Conservation (phyloP, 1,140 invertebrate species). For the Brachionus manjavacas region DNA sequence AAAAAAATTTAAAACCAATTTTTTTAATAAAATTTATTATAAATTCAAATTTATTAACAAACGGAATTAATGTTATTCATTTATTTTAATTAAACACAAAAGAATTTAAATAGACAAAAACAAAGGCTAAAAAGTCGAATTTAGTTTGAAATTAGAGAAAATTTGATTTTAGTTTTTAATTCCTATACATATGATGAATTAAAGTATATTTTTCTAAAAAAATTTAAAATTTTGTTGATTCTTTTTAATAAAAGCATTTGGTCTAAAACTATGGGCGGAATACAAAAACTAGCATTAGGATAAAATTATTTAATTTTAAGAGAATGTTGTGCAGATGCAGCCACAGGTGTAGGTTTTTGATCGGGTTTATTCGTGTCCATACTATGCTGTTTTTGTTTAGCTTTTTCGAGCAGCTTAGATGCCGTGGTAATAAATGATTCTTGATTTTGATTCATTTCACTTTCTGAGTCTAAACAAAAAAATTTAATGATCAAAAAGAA, state of each 20-base stretch:
- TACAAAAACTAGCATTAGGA: neutral
- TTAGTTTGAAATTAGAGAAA: neutral
- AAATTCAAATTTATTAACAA: slow-evolving; percentile 2
- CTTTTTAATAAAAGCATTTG: neutral
- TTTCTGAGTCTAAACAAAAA: neutral
- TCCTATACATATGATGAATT: neutral
- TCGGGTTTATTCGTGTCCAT: neutral
- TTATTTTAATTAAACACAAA: neutral
- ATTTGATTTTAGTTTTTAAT: neutral
- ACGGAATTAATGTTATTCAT: neutral
- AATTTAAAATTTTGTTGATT: neutral
- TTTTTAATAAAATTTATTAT: neutral
- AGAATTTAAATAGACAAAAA: neutral
- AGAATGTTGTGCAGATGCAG: neutral
- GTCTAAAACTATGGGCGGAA: neutral
- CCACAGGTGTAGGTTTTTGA: neutral
- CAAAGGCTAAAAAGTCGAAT: neutral
- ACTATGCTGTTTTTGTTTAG: slow-evolving; percentile 6
- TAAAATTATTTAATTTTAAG: slow-evolving; percentile 1
- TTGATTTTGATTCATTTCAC: slow-evolving; percentile 26
- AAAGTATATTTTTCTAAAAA: neutral
- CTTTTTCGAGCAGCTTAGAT: slow-evolving; percentile 20
- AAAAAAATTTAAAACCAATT: neutral
- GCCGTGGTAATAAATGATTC: slow-evolving; percentile 36
- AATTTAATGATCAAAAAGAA: neutral